phyloP scores from a whole-genome alignment of 2,888 invertebrate genomes.

The Andrena hattorfiana region DNA sequence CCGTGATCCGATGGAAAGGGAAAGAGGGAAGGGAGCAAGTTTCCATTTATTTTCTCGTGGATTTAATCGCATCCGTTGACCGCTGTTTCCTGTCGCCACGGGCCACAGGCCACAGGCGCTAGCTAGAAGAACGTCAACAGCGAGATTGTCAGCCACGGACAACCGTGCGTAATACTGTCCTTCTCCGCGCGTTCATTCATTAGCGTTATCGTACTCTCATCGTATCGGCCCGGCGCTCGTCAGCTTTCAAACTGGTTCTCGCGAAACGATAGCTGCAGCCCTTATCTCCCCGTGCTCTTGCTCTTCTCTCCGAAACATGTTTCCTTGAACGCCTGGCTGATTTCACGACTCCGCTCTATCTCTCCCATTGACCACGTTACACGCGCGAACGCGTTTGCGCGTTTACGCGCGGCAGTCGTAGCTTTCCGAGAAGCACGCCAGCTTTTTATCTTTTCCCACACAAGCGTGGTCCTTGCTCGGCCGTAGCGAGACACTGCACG shows the following conservation, averaged over 20 bases:
- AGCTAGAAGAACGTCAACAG: slow-evolving; percentile 38
- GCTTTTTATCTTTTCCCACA: no score
- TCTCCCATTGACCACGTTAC: no score
- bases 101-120: slow-evolving; percentile 33
- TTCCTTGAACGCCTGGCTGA: no score
- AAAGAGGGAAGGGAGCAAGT: slow-evolving; percentile 16
- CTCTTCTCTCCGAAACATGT: no score
- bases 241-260: slow-evolving; percentile 20
- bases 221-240: slow-evolving; percentile 3
- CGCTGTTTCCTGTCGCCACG: slow-evolving; percentile 68
- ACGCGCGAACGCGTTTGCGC: no score
- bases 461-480: neutral
- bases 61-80: slow-evolving; percentile 71
- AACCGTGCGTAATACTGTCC: neutral
- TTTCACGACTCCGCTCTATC: no score
- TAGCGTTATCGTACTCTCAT: slow-evolving; percentile 23
- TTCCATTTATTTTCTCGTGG: slow-evolving; percentile 64
- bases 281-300: no score
- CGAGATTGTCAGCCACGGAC: slow-evolving; percentile 11
- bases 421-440: no score
- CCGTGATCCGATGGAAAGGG: slow-evolving; percentile 3
- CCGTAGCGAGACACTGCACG: neutral
- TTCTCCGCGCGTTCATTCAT: slow-evolving; percentile 6
- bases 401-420: no score
- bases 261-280: neutral